Evolutionary conservation across 1,140 invertebrate species (phyloP), one percentile per base, ranked within the genome.

Genomic region (Uloborus diversus): DNA sequence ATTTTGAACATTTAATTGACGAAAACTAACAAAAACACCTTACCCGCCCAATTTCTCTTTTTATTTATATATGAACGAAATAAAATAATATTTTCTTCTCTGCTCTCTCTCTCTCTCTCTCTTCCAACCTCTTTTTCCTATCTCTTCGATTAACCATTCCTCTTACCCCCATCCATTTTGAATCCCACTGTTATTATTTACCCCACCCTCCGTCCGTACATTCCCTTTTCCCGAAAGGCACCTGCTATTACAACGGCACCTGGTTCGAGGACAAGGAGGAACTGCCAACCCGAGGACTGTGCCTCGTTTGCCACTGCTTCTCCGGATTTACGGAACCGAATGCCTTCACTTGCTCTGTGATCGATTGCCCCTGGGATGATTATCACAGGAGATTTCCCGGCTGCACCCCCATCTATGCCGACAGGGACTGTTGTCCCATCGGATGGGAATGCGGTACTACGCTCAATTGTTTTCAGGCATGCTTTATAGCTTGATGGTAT

Each of bases 361-460:
- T 79, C 20, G 76, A 79, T 47, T 79, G 76, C 27, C 76, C 76
- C 1, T 79, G 76, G 76, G 76, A 79, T 17, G 76, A 79, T 27
- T 79, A 79, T 27, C 76, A 79, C 51, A 57, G 37, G 47, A 42
- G 65, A 30, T 79, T 69, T n/a, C 76, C 76, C 4, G 76, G 76
- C 32, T 79, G 76, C 9, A 79, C 76, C 0, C 76, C 76, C 23
- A 79, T 79, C 37, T 79, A 79, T 27, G 76, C 76, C 5, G 76
- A 79, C 51, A 68, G 76, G 13, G 76, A 79, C 53, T 79, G 76
- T 20, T 79, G 76, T 61, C 64, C 76, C 33, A 79, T 79, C 17
- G 76, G 76, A 32, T 79, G 76, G 76, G 76, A 79, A 61, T 79
- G 76, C 33, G 76, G 76, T 79, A 79, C n/a, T n/a, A n/a, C 27